These are phyloP conservation scores for Anguilla megastoma DNA, from an alignment of 2,797 vertebrate genomes.

Conservation along the genomic window DNA sequence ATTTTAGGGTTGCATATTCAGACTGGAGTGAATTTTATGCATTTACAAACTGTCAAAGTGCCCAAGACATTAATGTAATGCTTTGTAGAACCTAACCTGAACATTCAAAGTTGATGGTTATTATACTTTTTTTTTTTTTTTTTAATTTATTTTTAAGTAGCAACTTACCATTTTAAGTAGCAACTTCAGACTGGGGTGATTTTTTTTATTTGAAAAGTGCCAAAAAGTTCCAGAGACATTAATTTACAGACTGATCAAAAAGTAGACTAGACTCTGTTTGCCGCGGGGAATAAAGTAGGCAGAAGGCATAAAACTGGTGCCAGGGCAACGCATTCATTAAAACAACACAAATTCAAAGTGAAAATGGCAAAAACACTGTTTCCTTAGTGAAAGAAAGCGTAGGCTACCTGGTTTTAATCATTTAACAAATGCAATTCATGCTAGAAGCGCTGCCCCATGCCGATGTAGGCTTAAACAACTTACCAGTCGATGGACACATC, in stretches of 20 bases:
- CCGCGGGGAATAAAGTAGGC: neutral
- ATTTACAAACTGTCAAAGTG: too few relatives aligned
- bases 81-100: neutral
- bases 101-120: neutral
- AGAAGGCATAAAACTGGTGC: neutral
- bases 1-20: too few relatives aligned
- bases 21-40: too few relatives aligned
- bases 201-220: neutral
- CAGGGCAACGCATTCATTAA: neutral
- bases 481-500: slow-evolving; percentile 31
- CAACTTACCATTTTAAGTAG: neutral
- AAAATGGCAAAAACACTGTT: neutral
- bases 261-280: neutral
- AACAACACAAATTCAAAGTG: slow-evolving; percentile 56
- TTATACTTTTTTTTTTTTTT: neutral
- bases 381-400: slow-evolving; percentile 20
- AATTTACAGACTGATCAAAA: neutral
- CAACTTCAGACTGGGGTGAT: neutral
- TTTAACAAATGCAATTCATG: neutral
- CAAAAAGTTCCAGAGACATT: neutral
- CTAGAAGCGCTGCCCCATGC: slow-evolving; percentile 10
- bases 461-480: slow-evolving; percentile 19
- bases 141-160: neutral
- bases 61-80: too few relatives aligned
- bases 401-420: neutral